These are phyloP conservation scores for Bufotes viridis DNA, from an alignment of 2,797 vertebrate genomes.

Conservation along the genomic window DNA sequence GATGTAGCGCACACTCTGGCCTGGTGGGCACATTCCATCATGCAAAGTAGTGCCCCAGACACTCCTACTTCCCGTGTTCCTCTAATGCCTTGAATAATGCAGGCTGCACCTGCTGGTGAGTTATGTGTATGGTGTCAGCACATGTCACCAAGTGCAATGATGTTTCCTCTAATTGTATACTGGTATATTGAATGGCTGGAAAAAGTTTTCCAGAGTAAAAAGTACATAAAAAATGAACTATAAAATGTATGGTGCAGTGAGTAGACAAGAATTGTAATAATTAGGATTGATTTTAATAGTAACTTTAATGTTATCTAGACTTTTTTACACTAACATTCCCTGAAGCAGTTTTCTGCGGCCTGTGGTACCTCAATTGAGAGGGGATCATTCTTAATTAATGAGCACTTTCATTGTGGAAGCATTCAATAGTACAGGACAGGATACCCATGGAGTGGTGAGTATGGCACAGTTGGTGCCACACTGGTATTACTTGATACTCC, in stretches of 20 bases:
- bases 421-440: no score
- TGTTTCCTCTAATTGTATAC: constrained; percentile 45
- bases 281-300: not conserved
- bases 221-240: not conserved
- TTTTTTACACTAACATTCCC: no score
- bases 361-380: no score
- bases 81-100: constrained; percentile 42
- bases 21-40: constrained; percentile 38
- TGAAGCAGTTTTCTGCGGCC: no score
- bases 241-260: not conserved
- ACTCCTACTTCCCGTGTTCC: not conserved
- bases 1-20: constrained; percentile 41
- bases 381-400: no score
- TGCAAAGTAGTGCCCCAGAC: constrained; percentile 21
- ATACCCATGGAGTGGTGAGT: no score
- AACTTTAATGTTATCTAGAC: not conserved
- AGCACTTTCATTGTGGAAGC: no score
- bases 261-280: not conserved
- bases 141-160: constrained; percentile 33
- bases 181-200: not conserved
- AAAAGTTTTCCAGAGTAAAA: constrained; percentile 26
- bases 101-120: constrained; percentile 44
- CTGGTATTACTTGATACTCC: no score
- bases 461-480: no score
- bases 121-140: constrained; percentile 46